Conservation (phyloP, 1,140 invertebrate species). For the Lepidurus couesii region DNA sequence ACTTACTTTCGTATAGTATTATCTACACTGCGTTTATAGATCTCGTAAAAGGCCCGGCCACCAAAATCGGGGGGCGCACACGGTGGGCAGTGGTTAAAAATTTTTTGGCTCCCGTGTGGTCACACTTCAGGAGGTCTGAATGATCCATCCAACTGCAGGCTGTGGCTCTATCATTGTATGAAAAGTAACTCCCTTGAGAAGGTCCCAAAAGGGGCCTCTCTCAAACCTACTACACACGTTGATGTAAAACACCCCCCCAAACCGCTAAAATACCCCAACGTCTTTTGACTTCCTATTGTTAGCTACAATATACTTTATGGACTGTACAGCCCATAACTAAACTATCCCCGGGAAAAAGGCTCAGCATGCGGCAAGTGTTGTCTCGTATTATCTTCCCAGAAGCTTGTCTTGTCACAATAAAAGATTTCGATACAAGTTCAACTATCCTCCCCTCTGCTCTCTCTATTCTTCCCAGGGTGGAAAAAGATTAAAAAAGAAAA, state of each 20-base stretch:
- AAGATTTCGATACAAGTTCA: background rate
- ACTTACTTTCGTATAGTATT: background rate
- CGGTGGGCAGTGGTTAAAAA: background rate
- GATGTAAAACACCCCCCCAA: slow-evolving; percentile 6
- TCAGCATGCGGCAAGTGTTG: slow-evolving; percentile 13
- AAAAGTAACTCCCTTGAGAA: background rate
- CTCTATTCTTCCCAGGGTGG: background rate
- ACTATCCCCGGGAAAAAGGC: slow-evolving; percentile 5
- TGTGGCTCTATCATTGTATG: slow-evolving; percentile 1
- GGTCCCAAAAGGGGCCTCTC: background rate
- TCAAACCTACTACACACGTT: slow-evolving; percentile 11
- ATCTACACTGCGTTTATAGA: background rate
- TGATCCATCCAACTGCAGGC: slow-evolving; percentile 18
- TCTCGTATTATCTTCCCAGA: background rate
- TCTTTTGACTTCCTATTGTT: background rate
- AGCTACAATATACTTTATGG: slow-evolving; percentile 1
- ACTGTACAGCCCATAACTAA: background rate
- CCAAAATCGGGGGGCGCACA: slow-evolving; percentile 5
- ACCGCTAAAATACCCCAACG: background rate
- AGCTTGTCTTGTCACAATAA: slow-evolving; percentile 9
- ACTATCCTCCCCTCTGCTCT: background rate
- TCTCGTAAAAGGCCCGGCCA: background rate
- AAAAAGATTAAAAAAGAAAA: background rate
- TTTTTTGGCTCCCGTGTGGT: slow-evolving; percentile 12
- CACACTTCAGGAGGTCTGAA: slow-evolving; percentile 18